Conservation (phyloP, 2,888 invertebrate species). For the Troides oblongomaculatus region DNA sequence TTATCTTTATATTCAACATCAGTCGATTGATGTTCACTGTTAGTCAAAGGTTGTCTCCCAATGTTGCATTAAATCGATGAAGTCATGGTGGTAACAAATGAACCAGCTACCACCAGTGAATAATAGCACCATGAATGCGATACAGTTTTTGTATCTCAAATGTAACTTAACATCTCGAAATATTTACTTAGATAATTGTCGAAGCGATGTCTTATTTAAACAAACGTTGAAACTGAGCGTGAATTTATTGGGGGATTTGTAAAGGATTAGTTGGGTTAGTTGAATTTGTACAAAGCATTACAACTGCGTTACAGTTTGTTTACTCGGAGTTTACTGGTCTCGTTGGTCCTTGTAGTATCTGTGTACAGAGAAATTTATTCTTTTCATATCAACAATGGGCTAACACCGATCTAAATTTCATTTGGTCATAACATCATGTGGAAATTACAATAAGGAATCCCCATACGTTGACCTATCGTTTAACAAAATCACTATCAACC, state of each 20-base stretch:
- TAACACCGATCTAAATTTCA: neutral
- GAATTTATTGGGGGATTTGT: neutral
- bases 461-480: too few species aligned
- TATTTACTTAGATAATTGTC: neutral
- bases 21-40: too few species aligned
- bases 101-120: too few species aligned
- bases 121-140: too few species aligned
- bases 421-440: neutral
- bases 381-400: neutral
- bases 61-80: too few species aligned
- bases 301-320: conserved; percentile 4
- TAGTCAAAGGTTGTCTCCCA: too few species aligned
- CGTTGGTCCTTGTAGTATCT: neutral
- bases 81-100: too few species aligned
- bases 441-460: too few species aligned
- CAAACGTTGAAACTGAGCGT: conserved; percentile 7
- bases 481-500: too few species aligned
- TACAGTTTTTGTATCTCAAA: too few species aligned
- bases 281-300: conserved; percentile 14
- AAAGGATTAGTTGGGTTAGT: conserved; percentile 8
- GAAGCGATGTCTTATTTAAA: neutral
- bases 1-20: too few species aligned
- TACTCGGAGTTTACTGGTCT: conserved; percentile 4
- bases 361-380: neutral
- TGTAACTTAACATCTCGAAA: neutral